phyloP scores from a whole-genome alignment of 1,140 invertebrate genomes.

The Hycleus cichorii region DNA sequence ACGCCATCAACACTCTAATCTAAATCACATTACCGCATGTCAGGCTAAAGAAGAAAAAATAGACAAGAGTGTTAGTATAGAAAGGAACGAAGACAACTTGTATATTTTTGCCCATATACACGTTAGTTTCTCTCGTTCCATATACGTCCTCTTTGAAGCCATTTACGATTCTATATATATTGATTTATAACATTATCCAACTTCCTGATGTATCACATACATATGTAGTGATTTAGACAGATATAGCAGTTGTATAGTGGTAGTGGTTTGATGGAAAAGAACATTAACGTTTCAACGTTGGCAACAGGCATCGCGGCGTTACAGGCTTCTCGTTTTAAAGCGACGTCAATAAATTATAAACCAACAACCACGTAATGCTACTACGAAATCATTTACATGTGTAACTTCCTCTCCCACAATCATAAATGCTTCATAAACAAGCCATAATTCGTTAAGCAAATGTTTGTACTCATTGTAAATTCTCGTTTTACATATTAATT shows the following conservation, averaged over 20 bases:
- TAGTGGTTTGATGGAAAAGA: constrained; percentile 15
- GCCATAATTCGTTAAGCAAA: neutral
- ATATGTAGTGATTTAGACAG: neutral
- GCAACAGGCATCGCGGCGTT: constrained; percentile 6
- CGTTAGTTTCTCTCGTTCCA: constrained; percentile 13
- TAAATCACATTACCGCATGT: constrained; percentile 26
- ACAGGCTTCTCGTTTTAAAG: constrained; percentile 16
- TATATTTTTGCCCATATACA: constrained; percentile 7
- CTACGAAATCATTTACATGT: constrained; percentile 15
- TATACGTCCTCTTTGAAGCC: neutral
- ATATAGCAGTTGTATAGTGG: too few relatives aligned
- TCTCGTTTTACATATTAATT: too few relatives aligned
- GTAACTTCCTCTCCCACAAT: constrained; percentile 6
- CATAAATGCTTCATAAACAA: constrained; percentile 4
- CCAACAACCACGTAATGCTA: constrained; percentile 1
- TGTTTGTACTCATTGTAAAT: too few relatives aligned
- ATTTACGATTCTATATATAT: constrained; percentile 27
- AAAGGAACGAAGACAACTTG: too few relatives aligned
- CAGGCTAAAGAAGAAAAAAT: neutral
- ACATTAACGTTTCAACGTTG: constrained; percentile 18
- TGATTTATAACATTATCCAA: constrained; percentile 33
- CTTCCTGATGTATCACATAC: constrained; percentile 13
- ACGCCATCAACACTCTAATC: constrained; percentile 29
- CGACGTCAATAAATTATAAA: constrained; percentile 8
- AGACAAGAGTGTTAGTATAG: too few relatives aligned